Evolutionary conservation across 2,888 invertebrate species (phyloP).

Genomic region (Cenopis cana): DNA sequence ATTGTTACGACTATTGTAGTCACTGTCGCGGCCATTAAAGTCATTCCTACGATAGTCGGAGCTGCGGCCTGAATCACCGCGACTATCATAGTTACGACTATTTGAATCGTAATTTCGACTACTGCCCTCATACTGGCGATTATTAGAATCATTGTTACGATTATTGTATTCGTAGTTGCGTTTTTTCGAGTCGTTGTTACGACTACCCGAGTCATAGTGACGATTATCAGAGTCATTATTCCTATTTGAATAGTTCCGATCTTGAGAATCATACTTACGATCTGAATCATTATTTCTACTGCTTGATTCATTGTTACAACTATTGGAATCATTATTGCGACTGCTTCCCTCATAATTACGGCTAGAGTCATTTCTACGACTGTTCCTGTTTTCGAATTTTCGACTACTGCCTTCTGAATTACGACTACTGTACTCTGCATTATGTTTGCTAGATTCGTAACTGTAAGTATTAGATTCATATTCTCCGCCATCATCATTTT

Average conservation of each 20-base stretch:
- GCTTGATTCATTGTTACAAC: slow-evolving; percentile 55
- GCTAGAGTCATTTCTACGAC: slow-evolving; percentile 8
- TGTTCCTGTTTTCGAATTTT: background rate
- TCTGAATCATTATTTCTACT: slow-evolving; percentile 52
- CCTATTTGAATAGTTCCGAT: slow-evolving; percentile 25
- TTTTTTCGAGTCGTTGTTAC: slow-evolving; percentile 26
- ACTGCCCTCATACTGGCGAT: slow-evolving; percentile 46
- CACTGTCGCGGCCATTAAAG: slow-evolving; percentile 33
- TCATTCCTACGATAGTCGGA: slow-evolving; percentile 28
- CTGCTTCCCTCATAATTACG: slow-evolving; percentile 38
- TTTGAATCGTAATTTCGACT: slow-evolving; percentile 52
- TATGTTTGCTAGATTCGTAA: slow-evolving; percentile 18
- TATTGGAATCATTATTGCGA: slow-evolving; percentile 55
- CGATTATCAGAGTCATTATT: slow-evolving; percentile 27
- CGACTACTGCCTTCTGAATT: slow-evolving; percentile 43
- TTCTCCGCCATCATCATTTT: slow-evolving; percentile 31
- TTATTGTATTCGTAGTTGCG: slow-evolving; percentile 15
- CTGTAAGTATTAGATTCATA: slow-evolving; percentile 37
- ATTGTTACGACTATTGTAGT: background rate
- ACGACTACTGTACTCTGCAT: slow-evolving; percentile 31
- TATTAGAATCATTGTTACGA: slow-evolving; percentile 51
- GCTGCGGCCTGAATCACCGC: slow-evolving; percentile 18
- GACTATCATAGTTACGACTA: slow-evolving; percentile 50
- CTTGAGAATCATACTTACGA: slow-evolving; percentile 32
- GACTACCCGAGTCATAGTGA: slow-evolving; percentile 19